Conservation (phyloP, 2,888 invertebrate species). For the Chrysolina oricalcia region DNA sequence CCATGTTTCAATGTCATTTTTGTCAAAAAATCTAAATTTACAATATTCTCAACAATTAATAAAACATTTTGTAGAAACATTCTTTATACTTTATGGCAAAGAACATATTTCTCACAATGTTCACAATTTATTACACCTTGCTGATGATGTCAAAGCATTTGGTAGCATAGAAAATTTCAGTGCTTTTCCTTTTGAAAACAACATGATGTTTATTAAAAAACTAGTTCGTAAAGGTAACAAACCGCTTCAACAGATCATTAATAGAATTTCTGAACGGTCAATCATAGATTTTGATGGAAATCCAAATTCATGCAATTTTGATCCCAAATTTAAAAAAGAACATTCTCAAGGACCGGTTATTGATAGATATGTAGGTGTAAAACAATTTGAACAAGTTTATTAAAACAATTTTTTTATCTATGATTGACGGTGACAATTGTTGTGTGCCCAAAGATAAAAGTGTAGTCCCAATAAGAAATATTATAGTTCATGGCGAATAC, state of each 20-base stretch:
- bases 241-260: slow-evolving; percentile 32
- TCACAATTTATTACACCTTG: slow-evolving; percentile 25
- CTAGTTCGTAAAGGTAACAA: slow-evolving; percentile 27
- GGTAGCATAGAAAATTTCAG: slow-evolving; percentile 28
- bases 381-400: neutral
- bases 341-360: slow-evolving; percentile 11
- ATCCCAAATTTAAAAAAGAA: neutral
- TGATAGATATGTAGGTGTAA: neutral
- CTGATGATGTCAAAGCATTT: slow-evolving; percentile 22
- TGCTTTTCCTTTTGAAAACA: slow-evolving; percentile 33
- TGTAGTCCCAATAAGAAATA: slow-evolving; percentile 34
- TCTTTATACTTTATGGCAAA: no score
- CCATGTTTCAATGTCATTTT: no score
- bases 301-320: neutral
- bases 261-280: slow-evolving; percentile 14
- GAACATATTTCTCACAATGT: no score
- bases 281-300: no score
- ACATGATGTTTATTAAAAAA: slow-evolving; percentile 24
- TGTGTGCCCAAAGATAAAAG: slow-evolving; percentile 25
- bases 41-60: no score
- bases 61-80: no score
- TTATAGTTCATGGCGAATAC: slow-evolving; percentile 1
- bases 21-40: no score
- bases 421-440: slow-evolving; percentile 30
- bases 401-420: slow-evolving; percentile 20